Base-by-base conservation (phyloP, 2,797 vertebrate genomes). In the Corythornis leucogaster region DNA sequence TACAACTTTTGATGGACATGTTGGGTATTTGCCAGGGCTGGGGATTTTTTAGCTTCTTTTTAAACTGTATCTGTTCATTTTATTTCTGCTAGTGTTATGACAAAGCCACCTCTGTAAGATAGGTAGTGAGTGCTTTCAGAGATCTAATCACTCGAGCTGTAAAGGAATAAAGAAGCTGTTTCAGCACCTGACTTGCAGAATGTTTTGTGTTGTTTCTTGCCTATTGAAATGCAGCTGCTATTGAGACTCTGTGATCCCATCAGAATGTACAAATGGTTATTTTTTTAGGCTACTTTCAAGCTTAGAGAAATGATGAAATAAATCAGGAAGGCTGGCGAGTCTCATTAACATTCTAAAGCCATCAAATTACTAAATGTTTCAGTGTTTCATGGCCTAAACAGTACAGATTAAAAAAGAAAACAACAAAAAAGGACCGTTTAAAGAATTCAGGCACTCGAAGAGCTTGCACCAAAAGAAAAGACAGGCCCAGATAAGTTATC, bases 131-230 rank as follows among this genome's bases (percentile, higher is more conserved):
- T 68, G 58, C 64, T 89, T 89, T 91, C 87, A 88, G 91, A 92
- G 84, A 92, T 88, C 21, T 85, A 68, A 89, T 88, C 26, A 8
- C 90, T 91, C 71, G 8, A 87, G 80, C 54, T 91, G 15, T 71
- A 80, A 94, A 92, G 58, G 87, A 93, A 95, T 94, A 88, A 95
- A 93, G 84, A 82, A 87, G 64, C 80, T 57, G 54, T 93, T 94
- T 93, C 62, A 94, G 67, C 75, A 87, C 90, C 88, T 75, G 78
- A 92, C 66, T 87, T 82, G 69, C 51, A 89, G 88, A 85, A 78
- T 87, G 90, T 90, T 94, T 90, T 93, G 80, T 94, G 71, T 85
- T 76, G 62, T 43, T 80, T 78, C 54, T 85, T 77, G 78, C 78
- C 80, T 77, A 43, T 61, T 92, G 91, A 92, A 94, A 88, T 68